These are phyloP conservation scores for human (Homo sapiens) DNA, from an alignment of 2,113 vertebrate species.

Conservation along the genomic window DNA sequence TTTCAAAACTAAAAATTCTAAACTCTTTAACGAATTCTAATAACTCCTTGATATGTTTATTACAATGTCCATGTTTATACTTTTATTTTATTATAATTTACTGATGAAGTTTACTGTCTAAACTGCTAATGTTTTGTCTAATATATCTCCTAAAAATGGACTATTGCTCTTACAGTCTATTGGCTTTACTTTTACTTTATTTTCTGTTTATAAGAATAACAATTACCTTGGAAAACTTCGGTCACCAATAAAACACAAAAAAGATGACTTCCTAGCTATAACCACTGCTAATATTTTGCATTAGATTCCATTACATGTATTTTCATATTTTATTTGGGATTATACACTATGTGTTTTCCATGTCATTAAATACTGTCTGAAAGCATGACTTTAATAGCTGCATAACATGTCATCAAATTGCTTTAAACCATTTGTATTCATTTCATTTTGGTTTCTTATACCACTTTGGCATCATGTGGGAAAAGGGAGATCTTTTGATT, in stretches of 20 bases:
- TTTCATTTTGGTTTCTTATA: not conserved
- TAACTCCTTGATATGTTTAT: not conserved
- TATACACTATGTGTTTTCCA: not conserved
- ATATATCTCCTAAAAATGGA: not conserved
- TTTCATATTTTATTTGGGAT: not conserved
- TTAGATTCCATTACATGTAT: not conserved
- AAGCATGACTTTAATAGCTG: not conserved
- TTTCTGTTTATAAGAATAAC: not conserved
- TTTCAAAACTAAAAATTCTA: not conserved
- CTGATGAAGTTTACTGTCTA: not conserved
- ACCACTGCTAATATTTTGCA: not conserved
- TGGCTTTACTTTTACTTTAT: not conserved
- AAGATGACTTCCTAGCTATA: not conserved
- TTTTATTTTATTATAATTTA: not conserved
- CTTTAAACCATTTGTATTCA: not conserved
- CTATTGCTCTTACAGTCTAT: not conserved
- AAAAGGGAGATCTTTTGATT: not conserved
- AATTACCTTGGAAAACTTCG: not conserved
- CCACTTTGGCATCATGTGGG: not conserved
- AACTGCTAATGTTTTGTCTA: not conserved
- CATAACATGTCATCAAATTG: not conserved
- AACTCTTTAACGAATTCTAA: not conserved
- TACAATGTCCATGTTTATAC: not conserved
- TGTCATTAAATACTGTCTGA: not conserved
- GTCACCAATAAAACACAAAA: not conserved